A percentile compares a stretch with the other conserved stretches of the same genome.
phyloP scores from a whole-genome alignment of 2,888 invertebrate genomes.

The Ferdinandea cuprea region DNA sequence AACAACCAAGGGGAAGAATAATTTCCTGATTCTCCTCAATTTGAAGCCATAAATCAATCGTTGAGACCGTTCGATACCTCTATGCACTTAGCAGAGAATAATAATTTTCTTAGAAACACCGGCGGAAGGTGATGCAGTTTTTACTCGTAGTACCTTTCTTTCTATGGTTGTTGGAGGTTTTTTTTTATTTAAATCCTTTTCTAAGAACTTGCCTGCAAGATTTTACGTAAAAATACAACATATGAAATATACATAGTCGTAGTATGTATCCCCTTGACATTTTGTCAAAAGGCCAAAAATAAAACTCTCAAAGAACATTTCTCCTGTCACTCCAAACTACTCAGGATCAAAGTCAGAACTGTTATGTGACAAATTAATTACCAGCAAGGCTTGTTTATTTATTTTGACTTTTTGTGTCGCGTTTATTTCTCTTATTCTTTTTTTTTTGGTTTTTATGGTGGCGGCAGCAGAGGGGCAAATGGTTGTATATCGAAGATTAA shows the following conservation, averaged over 20 bases:
- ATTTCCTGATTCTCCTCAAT: slow-evolving; percentile 77
- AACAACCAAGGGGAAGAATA: slow-evolving; percentile 43
- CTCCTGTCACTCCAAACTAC: slow-evolving; percentile 59
- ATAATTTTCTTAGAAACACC: slow-evolving; percentile 70
- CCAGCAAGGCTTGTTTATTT: slow-evolving; percentile 61
- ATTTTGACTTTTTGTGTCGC: slow-evolving; percentile 37
- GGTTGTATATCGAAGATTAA: no score
- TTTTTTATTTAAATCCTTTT: slow-evolving; percentile 21
- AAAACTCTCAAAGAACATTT: slow-evolving; percentile 47
- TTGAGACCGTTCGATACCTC: slow-evolving; percentile 64
- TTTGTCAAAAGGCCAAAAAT: slow-evolving; percentile 68
- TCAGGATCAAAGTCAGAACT: slow-evolving; percentile 71
- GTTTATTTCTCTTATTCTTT: not conserved
- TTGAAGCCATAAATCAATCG: slow-evolving; percentile 81
- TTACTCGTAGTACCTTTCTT: not conserved
- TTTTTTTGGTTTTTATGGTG: no score
- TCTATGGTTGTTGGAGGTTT: not conserved
- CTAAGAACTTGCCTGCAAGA: slow-evolving; percentile 21
- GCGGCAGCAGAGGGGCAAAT: not conserved
- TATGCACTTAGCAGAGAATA: slow-evolving; percentile 70
- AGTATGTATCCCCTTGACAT: slow-evolving; percentile 59
- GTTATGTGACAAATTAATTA: slow-evolving; percentile 74
- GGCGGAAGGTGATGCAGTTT: slow-evolving; percentile 59
- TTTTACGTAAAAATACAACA: not conserved
- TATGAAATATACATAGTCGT: not conserved